Conservation (phyloP, 2,113 vertebrate genomes). For the Pyrgilauda ruficollis region DNA sequence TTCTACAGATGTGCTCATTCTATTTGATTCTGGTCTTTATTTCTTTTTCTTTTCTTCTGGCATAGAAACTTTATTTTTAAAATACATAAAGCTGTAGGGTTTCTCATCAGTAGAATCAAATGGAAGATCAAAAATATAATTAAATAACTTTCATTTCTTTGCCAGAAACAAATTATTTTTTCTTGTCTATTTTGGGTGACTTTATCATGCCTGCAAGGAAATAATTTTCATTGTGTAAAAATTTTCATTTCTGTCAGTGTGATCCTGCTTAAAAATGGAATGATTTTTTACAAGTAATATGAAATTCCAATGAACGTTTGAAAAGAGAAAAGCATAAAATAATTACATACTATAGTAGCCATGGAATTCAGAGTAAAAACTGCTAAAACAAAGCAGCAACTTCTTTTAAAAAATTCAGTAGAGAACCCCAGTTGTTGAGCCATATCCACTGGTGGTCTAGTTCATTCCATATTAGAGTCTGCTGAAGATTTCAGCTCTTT, state of each 20-base stretch:
- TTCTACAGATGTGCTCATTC: background rate
- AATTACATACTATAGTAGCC: background rate
- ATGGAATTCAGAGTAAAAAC: background rate
- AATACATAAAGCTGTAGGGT: background rate
- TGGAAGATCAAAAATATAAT: slow-evolving; percentile 31
- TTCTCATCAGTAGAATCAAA: slow-evolving; percentile 22
- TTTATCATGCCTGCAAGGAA: background rate
- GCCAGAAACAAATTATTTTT: slow-evolving; percentile 55
- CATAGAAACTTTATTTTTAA: background rate
- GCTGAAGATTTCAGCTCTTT: background rate
- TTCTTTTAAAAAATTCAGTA: background rate
- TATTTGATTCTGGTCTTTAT: background rate
- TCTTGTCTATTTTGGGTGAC: slow-evolving; percentile 20
- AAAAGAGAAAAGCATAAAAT: background rate
- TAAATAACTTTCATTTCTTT: slow-evolving; percentile 15
- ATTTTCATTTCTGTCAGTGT: background rate
- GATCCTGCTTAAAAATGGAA: background rate
- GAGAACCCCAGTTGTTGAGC: background rate
- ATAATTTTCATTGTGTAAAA: background rate
- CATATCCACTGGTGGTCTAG: background rate
- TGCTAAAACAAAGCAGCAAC: background rate
- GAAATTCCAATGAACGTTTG: background rate
- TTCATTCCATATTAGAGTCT: background rate
- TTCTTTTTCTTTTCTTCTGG: background rate
- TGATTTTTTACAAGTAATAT: background rate